phyloP scores from a whole-genome alignment of 64 coral and sea anemone species.

The Montipora cactus region DNA sequence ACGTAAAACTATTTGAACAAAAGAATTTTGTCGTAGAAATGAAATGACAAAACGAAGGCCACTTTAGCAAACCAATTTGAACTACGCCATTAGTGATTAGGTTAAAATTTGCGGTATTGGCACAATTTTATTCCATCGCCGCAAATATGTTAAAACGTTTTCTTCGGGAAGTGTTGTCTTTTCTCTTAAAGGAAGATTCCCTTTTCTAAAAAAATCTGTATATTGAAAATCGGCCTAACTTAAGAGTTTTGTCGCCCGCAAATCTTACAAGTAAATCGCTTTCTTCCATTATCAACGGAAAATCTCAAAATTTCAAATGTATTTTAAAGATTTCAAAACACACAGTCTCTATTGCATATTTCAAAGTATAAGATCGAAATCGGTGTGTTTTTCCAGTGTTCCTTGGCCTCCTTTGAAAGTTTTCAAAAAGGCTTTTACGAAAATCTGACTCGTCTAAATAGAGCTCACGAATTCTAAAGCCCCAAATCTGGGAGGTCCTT shows the following conservation, averaged over 20 bases:
- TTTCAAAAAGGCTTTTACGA: conserved; percentile 11
- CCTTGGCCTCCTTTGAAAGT: neutral
- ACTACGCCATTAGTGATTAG: neutral
- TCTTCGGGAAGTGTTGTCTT: conserved; percentile 5
- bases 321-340: no score
- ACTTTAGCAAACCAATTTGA: neutral
- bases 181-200: neutral
- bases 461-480: conserved; percentile 31
- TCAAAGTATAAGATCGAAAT: neutral
- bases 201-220: neutral
- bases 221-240: conserved; percentile 46
- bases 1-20: neutral
- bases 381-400: neutral
- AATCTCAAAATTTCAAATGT: neutral
- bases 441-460: neutral
- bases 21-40: neutral
- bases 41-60: neutral
- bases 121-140: neutral
- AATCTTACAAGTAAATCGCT: neutral
- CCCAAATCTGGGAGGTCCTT: conserved; percentile 36
- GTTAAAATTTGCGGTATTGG: conserved; percentile 6
- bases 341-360: no score
- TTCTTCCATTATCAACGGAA: neutral
- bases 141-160: conserved; percentile 14
- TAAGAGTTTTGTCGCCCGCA: conserved; percentile 49